Evolutionary conservation across 2,888 invertebrate genomes (phyloP).

Genomic region (Caenorhabditis afra): DNA sequence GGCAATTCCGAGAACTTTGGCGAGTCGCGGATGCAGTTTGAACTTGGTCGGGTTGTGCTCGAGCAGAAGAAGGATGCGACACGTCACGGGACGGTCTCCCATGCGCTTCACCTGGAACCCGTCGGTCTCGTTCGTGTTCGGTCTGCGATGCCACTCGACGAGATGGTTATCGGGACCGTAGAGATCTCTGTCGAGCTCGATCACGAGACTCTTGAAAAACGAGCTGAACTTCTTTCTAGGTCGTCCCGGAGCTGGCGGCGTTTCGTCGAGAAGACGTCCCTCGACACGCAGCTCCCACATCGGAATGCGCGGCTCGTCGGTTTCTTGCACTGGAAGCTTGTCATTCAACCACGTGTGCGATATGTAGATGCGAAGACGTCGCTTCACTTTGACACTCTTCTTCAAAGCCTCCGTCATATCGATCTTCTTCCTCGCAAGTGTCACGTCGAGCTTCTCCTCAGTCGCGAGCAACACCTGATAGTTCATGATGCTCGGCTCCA

Average conservation of each 20-base stretch:
- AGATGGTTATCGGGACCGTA: constrained; percentile 99
- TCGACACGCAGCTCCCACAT: constrained; percentile 97
- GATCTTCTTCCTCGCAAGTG: constrained; percentile 96
- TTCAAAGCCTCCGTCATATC: constrained; percentile 96
- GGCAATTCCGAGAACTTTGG: constrained; percentile 95
- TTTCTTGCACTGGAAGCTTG: constrained; percentile 82
- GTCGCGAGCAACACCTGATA: constrained; percentile 99
- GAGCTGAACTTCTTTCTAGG: constrained; percentile 94
- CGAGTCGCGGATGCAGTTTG: constrained; percentile 95
- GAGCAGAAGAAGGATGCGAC: constrained; percentile 94
- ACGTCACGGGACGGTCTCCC: constrained; percentile 98
- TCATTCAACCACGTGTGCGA: constrained; percentile 99
- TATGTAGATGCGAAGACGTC: constrained; percentile 96
- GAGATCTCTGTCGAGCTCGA: constrained; percentile 97
- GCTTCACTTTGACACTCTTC: constrained; percentile 94
- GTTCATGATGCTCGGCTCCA: constrained; percentile 99
- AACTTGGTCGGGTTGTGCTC: constrained; percentile 98
- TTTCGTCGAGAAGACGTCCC: constrained; percentile 90
- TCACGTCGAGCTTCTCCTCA: constrained; percentile 96
- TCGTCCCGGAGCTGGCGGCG: constrained; percentile 5
- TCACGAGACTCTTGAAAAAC: constrained; percentile 98
- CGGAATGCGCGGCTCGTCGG: constrained; percentile 82
- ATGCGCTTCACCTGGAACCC: constrained; percentile 90
- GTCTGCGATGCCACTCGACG: constrained; percentile 99
- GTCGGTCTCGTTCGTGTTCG: constrained; percentile 95